phyloP scores from a whole-genome alignment of 2,888 invertebrate species.

The Drosophila vallismaia region DNA sequence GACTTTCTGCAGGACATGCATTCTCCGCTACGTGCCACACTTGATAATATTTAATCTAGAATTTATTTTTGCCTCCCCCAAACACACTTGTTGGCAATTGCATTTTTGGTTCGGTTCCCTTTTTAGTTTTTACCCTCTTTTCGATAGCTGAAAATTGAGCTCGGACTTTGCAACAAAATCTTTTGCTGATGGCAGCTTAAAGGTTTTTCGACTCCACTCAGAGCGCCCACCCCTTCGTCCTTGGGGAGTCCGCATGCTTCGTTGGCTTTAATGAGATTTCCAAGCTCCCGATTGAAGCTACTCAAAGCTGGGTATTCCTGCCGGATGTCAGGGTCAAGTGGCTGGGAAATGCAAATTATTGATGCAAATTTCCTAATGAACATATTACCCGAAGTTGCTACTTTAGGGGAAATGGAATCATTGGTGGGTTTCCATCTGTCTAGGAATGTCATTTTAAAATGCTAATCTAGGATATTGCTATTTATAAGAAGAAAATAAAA shows the following conservation, averaged over 20 bases:
- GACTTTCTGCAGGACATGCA: slow-evolving; percentile 5
- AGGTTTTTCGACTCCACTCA: slow-evolving; percentile 34
- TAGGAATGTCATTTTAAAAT: neutral
- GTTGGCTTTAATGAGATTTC: slow-evolving; percentile 57
- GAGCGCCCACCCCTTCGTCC: neutral
- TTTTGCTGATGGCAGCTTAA: slow-evolving; percentile 53
- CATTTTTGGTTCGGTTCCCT: slow-evolving; percentile 5
- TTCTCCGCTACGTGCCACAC: slow-evolving; percentile 32
- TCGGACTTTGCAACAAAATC: slow-evolving; percentile 36
- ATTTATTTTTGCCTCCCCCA: slow-evolving; percentile 34
- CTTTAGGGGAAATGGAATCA: neutral
- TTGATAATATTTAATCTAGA: slow-evolving; percentile 57
- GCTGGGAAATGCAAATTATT: slow-evolving; percentile 49
- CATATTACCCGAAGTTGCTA: slow-evolving; percentile 19
- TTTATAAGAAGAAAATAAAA: no score
- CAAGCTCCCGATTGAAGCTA: slow-evolving; percentile 33
- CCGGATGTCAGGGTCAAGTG: slow-evolving; percentile 44
- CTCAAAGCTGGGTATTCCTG: slow-evolving; percentile 15
- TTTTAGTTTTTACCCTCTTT: neutral
- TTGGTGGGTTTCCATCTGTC: neutral
- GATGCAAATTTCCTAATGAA: slow-evolving; percentile 46
- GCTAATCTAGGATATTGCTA: neutral
- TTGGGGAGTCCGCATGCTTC: slow-evolving; percentile 38
- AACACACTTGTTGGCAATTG: slow-evolving; percentile 43
- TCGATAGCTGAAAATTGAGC: slow-evolving; percentile 16